Evolutionary conservation across 2,113 vertebrate genomes (phyloP).

Genomic region (Semnornis frantzii): DNA sequence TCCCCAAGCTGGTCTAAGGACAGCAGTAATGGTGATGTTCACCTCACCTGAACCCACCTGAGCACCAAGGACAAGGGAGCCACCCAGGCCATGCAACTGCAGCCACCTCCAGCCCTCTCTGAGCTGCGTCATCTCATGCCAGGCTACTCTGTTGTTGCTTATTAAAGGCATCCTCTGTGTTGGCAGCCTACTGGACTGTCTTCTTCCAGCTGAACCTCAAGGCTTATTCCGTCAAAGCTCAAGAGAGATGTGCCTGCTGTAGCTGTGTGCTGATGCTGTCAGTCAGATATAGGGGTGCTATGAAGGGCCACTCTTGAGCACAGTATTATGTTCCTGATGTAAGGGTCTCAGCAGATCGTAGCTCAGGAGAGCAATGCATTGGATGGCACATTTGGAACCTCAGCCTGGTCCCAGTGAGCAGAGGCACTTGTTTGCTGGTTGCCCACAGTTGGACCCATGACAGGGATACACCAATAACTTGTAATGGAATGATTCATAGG

Average conservation of each 20-base stretch:
- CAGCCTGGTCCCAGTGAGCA: not conserved
- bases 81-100: fast-evolving
- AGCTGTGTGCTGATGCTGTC: not conserved
- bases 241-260: not conserved
- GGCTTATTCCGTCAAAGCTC: not conserved
- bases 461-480: not conserved
- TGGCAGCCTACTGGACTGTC: not conserved
- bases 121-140: not conserved
- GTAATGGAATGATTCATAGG: not conserved
- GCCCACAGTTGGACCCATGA: not conserved
- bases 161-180: not conserved
- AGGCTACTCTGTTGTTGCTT: not conserved
- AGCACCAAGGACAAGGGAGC: not conserved
- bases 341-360: not conserved
- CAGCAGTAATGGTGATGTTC: not conserved
- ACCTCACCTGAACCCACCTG: not conserved
- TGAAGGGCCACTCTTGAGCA: not conserved
- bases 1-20: not conserved
- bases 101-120: fast-evolving
- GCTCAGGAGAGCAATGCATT: not conserved
- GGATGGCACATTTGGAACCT: not conserved
- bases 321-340: fast-evolving
- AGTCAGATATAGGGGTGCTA: fast-evolving
- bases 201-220: not conserved
- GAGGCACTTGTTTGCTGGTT: not conserved